Evolutionary conservation across 2,797 vertebrate genomes (phyloP).

Genomic region (Gadopsis marmoratus): DNA sequence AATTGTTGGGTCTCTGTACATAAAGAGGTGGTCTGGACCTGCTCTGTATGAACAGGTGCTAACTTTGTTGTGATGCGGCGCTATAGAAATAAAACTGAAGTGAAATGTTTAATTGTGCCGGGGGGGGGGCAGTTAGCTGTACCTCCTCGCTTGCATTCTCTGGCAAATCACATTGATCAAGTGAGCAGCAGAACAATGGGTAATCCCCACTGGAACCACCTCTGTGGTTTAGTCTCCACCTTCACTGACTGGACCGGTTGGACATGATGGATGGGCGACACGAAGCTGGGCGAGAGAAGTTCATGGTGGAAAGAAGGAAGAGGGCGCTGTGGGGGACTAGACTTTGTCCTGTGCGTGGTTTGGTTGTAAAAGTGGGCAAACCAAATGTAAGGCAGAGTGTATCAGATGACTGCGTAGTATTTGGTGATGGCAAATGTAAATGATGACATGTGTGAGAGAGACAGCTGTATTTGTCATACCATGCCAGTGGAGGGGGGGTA

Average conservation of each 20-base stretch:
- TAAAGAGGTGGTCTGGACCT: no score
- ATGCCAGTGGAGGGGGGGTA: constrained; percentile 39
- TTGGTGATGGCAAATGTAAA: constrained; percentile 42
- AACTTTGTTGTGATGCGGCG: no score
- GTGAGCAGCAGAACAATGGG: constrained; percentile 74
- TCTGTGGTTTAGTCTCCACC: constrained; percentile 41
- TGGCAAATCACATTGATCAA: constrained; percentile 73
- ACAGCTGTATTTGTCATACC: constrained; percentile 60
- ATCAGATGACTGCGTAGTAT: constrained; percentile 19
- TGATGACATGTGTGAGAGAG: constrained; percentile 43
- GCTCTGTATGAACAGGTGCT: no score
- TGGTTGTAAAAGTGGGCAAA: constrained; percentile 4
- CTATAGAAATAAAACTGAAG: no score
- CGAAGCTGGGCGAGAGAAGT: constrained; percentile 34
- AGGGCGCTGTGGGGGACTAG: background rate
- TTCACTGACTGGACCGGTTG: constrained; percentile 28
- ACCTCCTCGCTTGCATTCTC: constrained; percentile 51
- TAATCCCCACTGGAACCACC: constrained; percentile 53
- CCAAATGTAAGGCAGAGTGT: constrained; percentile 19
- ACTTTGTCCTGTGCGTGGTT: background rate
- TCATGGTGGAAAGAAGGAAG: constrained; percentile 23
- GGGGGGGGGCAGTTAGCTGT: constrained; percentile 37
- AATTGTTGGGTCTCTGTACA: no score
- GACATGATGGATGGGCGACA: constrained; percentile 51
- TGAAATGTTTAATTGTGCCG: no score